A percentile compares a stretch with the other conserved stretches of the same genome.
Conservation (phyloP, 2,888 invertebrate species). For the Ectobius pallidus region DNA sequence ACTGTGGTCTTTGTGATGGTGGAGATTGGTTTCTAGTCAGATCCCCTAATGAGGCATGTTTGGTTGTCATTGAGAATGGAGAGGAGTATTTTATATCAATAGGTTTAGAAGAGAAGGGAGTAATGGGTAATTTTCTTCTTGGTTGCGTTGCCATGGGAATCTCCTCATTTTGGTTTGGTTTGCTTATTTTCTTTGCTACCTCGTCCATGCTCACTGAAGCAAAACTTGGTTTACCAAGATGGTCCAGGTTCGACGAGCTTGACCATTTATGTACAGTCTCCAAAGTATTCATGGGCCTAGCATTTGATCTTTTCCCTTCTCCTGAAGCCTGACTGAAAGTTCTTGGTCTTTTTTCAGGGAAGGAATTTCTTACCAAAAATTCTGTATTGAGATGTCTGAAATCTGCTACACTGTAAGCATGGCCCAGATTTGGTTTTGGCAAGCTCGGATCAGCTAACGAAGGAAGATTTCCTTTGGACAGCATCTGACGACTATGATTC, state of each 20-base stretch:
- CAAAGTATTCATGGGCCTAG: background rate
- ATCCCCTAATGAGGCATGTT: background rate
- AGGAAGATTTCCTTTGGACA: background rate
- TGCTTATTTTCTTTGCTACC: background rate
- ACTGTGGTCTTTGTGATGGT: background rate
- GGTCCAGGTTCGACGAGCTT: slow-evolving; percentile 14
- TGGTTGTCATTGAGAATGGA: background rate
- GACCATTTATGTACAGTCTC: slow-evolving; percentile 2
- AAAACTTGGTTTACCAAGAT: background rate
- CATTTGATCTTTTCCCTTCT: background rate
- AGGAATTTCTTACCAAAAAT: background rate
- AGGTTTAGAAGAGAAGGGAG: background rate
- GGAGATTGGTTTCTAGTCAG: background rate
- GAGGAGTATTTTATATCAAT: background rate
- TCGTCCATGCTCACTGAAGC: background rate
- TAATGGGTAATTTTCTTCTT: background rate
- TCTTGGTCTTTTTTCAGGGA: background rate
- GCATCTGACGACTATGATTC: background rate
- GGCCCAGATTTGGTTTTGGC: background rate
- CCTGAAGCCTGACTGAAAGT: background rate
- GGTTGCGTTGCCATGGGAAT: background rate
- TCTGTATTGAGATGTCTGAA: background rate
- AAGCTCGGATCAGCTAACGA: background rate
- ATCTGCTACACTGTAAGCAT: slow-evolving; percentile 23
- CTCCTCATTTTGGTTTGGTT: background rate